phyloP scores from a whole-genome alignment of 1,140 invertebrate genomes.

The Heliothis subflexa region DNA sequence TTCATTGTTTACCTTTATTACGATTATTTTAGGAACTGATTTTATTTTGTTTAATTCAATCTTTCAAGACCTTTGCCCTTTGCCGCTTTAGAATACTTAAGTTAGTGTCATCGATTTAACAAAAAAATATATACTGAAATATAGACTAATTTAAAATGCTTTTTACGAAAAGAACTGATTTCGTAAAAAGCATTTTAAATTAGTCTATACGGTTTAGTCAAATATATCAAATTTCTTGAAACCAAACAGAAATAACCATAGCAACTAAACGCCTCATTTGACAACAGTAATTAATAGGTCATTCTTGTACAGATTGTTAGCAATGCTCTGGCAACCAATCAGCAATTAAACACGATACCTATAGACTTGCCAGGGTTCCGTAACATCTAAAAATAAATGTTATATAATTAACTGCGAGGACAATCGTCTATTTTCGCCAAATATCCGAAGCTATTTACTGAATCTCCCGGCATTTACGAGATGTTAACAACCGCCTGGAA shows the following conservation, averaged over 20 bases:
- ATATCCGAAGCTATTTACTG: conserved; percentile 12
- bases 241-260: conserved; percentile 28
- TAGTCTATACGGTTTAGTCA: background rate
- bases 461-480: background rate
- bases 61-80: too few species aligned
- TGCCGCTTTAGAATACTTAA: too few species aligned
- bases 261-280: conserved; percentile 21
- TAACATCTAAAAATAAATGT: conserved; percentile 33
- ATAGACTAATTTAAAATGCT: too few species aligned
- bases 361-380: conserved; percentile 50
- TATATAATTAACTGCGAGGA: conserved; percentile 30
- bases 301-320: conserved; percentile 44
- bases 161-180: too few species aligned
- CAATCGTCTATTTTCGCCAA: background rate
- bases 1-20: too few species aligned
- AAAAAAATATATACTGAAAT: too few species aligned
- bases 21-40: too few species aligned
- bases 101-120: too few species aligned
- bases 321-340: conserved; percentile 49
- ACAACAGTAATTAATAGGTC: conserved; percentile 43
- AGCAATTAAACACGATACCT: conserved; percentile 43
- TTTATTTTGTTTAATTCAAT: too few species aligned
- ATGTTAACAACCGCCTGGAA: background rate
- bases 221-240: conserved; percentile 20
- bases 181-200: too few species aligned